A percentile compares a stretch with the other conserved stretches of the same genome.
These are phyloP conservation scores for Thelaira solivaga DNA, from an alignment of 2,888 invertebrate genomes.

Conservation along the genomic window DNA sequence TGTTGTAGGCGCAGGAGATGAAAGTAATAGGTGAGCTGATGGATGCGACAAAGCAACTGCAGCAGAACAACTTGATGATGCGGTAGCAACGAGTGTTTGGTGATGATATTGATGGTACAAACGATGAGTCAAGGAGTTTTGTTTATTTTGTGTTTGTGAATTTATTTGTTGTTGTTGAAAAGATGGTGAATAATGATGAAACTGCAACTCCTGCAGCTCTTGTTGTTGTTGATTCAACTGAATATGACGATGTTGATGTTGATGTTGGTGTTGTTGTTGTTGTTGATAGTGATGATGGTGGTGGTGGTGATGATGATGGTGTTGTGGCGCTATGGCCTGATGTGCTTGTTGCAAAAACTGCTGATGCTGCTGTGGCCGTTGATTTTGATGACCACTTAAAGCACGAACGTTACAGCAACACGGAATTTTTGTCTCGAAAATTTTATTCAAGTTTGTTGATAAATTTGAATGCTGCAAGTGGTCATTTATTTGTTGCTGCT, in stretches of 20 bases:
- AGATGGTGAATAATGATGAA: constrained; percentile 50
- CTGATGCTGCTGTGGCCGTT: constrained; percentile 55
- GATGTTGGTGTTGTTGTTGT: constrained; percentile 67
- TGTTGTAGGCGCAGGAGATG: constrained; percentile 66
- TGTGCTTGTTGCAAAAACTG: constrained; percentile 47
- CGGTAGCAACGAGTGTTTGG: constrained; percentile 53
- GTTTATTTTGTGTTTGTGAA: constrained; percentile 44
- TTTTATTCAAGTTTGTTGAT: constrained; percentile 63
- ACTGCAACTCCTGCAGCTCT: constrained; percentile 30
- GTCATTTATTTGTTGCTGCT: constrained; percentile 69
- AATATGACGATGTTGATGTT: constrained; percentile 71
- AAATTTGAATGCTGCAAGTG: constrained; percentile 67
- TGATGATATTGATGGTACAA: constrained; percentile 70
- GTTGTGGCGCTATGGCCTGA: constrained; percentile 60
- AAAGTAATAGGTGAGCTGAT: constrained; percentile 35
- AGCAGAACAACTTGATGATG: constrained; percentile 54
- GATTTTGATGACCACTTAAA: constrained; percentile 60
- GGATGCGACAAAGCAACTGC: constrained; percentile 44
- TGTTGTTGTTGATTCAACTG: constrained; percentile 38
- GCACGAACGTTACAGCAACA: constrained; percentile 70
- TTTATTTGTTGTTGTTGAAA: constrained; percentile 29
- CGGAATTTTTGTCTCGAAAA: constrained; percentile 73
- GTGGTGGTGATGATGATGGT: constrained; percentile 63
- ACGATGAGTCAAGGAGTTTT: constrained; percentile 64
- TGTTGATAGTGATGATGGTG: constrained; percentile 71